Base-by-base conservation (phyloP, 2,113 vertebrate genomes). In the Sinocyclocheilus anshuiensis region DNA sequence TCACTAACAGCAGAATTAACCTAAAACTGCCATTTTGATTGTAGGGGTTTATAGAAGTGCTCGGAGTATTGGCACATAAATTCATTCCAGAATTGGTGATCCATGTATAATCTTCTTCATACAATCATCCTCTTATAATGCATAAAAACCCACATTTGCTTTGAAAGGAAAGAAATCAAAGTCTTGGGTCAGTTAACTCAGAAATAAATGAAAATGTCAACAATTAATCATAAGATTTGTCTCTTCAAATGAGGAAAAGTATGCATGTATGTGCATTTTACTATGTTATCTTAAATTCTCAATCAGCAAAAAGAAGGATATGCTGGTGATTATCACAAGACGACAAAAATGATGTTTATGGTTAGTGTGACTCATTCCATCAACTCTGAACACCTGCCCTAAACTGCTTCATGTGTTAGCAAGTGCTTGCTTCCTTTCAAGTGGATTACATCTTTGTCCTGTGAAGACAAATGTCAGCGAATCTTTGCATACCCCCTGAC, bases 161-260 rank as follows among this genome's bases (percentile, higher is more conserved):
- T 5, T 26, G 26, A 84, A 83, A 74, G 36, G 33, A n/a, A 77
- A 33, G 48, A 48, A 77, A 67, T 53, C 6, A 29, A 71, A 75
- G 39, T 77, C 7, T 74, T 29, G 18, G 50, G 13, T 65, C 39
- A 15, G 36, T 26, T n/a, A 65, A 61, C 26, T 24, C 26, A 22
- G 75, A 85, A 77, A 53, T 33, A 63, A 67, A 86, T 55, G 57
- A 81, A 80, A 53, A 85, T 63, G 76, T 61, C 45, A 77, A 26
- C 18, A 78, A 57, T 29, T 42, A 72, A 39, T 18, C n/a, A 36
- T 18, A 18, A 85, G 77, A 81, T 42, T 55, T 1, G 9, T 11
- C 13, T 59, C 48, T 24, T 18, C 16, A 20, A 74, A 36, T 57
- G 69, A 83, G 36, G n/a, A 48, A 72, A 11, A 39, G 20, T 72